Conservation (phyloP, 2,113 vertebrate species). For the Paramormyrops kingsleyae region DNA sequence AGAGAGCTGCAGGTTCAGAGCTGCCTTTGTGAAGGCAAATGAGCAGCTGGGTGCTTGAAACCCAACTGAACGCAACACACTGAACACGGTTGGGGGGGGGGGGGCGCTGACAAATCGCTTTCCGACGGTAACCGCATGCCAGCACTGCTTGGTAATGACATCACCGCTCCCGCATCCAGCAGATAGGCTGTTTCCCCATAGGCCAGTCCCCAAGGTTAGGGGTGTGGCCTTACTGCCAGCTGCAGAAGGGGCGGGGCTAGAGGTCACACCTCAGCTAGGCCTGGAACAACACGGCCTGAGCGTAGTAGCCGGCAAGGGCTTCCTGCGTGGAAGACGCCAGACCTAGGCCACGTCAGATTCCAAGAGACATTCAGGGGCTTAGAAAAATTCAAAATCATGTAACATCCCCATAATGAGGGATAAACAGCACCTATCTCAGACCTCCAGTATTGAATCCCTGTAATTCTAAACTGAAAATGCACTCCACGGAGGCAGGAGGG, state of each 20-base stretch:
- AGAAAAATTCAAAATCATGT: not conserved
- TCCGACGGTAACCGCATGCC: not conserved
- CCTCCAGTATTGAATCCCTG: slow-evolving; percentile 15
- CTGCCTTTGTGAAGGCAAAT: slow-evolving; percentile 32
- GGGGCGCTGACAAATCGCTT: not conserved
- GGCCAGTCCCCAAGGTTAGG: not conserved
- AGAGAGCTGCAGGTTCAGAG: slow-evolving; percentile 20
- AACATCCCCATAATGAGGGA: not conserved
- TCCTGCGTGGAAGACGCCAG: not conserved
- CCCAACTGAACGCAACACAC: slow-evolving; percentile 13
- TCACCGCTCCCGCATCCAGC: not conserved
- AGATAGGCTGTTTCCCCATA: not conserved
- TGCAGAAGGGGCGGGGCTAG: not conserved
- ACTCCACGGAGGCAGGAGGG: not conserved
- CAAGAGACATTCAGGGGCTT: not conserved
- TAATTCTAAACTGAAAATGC: not conserved
- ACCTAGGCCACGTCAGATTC: no score
- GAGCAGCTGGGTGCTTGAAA: slow-evolving; percentile 14
- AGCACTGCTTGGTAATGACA: not conserved
- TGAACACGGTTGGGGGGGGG: not conserved
- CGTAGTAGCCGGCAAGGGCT: not conserved
- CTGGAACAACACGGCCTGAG: not conserved
- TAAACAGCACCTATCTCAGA: not conserved
- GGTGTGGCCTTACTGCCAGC: not conserved
- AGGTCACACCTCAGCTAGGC: not conserved